These are phyloP conservation scores for Erythrolamprus reginae DNA, from an alignment of 2,113 vertebrate genomes.

Conservation along the genomic window DNA sequence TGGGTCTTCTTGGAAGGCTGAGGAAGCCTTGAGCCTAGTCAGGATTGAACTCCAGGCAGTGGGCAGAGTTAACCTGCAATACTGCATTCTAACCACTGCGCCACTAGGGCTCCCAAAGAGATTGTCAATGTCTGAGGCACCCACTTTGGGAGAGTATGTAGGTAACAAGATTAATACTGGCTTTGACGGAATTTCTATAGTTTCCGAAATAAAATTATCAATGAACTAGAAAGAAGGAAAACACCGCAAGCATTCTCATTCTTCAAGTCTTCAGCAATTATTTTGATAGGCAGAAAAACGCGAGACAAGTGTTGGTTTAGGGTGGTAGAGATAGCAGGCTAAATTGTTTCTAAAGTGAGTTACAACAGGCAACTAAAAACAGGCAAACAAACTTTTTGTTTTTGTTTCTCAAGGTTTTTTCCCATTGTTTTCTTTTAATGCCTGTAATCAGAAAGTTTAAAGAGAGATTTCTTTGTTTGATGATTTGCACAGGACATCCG, in stretches of 20 bases:
- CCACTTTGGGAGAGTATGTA: neutral
- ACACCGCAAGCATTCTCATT: neutral
- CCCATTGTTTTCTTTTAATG: too few species aligned
- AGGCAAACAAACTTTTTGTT: neutral
- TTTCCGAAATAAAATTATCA: neutral
- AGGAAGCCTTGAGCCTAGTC: neutral
- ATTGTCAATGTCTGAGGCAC: neutral
- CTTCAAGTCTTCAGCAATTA: neutral
- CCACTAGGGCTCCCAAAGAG: neutral
- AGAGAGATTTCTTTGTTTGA: neutral
- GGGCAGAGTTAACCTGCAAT: neutral
- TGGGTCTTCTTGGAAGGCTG: neutral
- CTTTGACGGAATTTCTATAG: neutral
- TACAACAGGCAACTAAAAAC: neutral
- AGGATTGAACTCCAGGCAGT: neutral
- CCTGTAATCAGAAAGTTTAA: neutral
- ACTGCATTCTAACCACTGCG: neutral
- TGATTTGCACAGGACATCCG: neutral
- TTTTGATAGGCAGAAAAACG: neutral
- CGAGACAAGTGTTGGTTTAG: neutral
- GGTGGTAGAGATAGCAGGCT: neutral
- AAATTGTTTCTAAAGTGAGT: neutral
- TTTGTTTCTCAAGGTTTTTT: neutral
- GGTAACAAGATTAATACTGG: neutral
- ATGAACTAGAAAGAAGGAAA: neutral